These are phyloP conservation scores for Pteronotus mesoamericanus DNA, from an alignment of 2,797 vertebrate species.

Conservation along the genomic window DNA sequence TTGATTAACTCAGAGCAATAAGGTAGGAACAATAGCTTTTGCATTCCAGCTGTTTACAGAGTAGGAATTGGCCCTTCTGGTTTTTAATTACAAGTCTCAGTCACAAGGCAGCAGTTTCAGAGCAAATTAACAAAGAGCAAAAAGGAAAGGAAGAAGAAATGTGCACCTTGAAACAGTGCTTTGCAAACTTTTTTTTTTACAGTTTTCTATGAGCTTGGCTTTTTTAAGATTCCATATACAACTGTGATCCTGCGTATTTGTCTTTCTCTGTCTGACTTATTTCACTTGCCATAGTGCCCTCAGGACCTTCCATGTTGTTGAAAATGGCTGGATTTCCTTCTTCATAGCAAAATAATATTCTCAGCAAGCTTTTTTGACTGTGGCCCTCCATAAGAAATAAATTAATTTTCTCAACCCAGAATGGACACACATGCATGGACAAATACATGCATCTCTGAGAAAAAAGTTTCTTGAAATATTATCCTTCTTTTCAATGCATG, in stretches of 20 bases:
- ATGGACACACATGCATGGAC: background rate
- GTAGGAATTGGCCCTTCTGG: background rate
- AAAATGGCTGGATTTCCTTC: background rate
- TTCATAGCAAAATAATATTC: background rate
- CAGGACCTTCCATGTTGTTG: background rate
- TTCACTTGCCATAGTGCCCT: background rate
- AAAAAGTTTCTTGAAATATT: background rate
- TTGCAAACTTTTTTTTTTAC: background rate
- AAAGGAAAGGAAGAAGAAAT: conserved; percentile 1
- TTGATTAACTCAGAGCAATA: background rate
- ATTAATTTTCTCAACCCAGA: background rate
- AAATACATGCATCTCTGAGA: background rate
- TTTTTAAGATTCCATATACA: background rate
- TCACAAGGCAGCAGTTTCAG: background rate
- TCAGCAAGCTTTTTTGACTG: background rate
- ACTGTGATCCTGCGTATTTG: background rate
- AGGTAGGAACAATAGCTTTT: background rate
- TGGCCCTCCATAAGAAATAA: background rate
- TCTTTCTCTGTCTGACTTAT: background rate
- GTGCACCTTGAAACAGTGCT: background rate
- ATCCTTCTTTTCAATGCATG: background rate
- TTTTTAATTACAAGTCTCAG: conserved; percentile 7
- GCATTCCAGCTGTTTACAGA: background rate
- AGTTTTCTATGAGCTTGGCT: background rate
- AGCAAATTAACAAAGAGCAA: background rate